Percentiles rank a stretch among this genome's conserved stretches.
Evolutionary conservation across 2,888 invertebrate genomes (phyloP).

Genomic region (Leucophenga maculata): DNA sequence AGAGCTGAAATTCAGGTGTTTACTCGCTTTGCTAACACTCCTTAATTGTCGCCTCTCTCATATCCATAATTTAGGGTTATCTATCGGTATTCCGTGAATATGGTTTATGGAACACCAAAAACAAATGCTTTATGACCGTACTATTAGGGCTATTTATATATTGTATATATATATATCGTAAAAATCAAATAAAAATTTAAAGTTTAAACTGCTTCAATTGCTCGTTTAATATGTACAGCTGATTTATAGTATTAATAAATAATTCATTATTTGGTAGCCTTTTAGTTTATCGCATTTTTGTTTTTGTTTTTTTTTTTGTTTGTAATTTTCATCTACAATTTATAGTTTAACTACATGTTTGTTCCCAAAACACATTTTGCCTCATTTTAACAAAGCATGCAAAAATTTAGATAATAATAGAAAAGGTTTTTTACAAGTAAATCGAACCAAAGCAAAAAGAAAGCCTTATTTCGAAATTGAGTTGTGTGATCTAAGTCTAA

Average conservation of each 20-base stretch:
- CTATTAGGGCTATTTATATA: too few relatives aligned
- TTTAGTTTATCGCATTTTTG: slow-evolving; percentile 17
- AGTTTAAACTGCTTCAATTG: neutral
- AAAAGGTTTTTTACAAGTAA: neutral
- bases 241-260: slow-evolving; percentile 44
- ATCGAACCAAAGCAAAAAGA: slow-evolving; percentile 40
- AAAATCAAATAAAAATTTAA: neutral
- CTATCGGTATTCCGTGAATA: too few relatives aligned
- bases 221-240: slow-evolving; percentile 47
- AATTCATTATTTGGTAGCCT: slow-evolving; percentile 26
- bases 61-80: too few relatives aligned
- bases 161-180: too few relatives aligned
- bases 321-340: slow-evolving; percentile 32
- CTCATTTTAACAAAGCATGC: slow-evolving; percentile 46
- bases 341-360: slow-evolving; percentile 69
- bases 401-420: slow-evolving; percentile 43
- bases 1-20: too few relatives aligned
- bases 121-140: too few relatives aligned
- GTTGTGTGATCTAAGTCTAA: too few relatives aligned
- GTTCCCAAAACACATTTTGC: slow-evolving; percentile 70
- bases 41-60: too few relatives aligned
- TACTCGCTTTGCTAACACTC: too few relatives aligned
- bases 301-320: slow-evolving; percentile 39
- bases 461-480: slow-evolving; percentile 16
- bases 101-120: too few relatives aligned